Percentiles rank a stretch among this genome's conserved stretches.
phyloP scores from a whole-genome alignment of 2,113 vertebrate species.

The Pterophyllum scalare region DNA sequence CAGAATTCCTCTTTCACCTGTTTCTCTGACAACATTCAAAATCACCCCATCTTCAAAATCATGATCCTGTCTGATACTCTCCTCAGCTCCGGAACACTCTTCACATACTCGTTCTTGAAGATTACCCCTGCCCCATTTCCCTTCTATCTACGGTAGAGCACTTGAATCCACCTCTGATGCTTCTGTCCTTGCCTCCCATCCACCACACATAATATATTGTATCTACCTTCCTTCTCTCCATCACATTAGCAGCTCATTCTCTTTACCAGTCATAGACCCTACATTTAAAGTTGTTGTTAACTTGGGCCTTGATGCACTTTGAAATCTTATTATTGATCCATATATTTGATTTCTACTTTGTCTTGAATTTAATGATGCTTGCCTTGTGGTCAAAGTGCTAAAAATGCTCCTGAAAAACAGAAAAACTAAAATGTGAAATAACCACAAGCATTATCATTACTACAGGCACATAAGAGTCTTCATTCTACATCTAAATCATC shows the following conservation, averaged over 20 bases:
- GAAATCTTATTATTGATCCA: not conserved
- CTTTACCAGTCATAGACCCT: not conserved
- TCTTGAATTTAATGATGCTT: not conserved
- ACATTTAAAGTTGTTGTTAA: not conserved
- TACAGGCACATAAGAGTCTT: not conserved
- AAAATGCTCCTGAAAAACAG: not conserved
- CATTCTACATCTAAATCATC: slow-evolving; percentile 13
- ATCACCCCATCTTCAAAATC: not conserved
- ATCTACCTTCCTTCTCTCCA: not conserved
- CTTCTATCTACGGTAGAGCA: not conserved
- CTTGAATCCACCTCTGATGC: not conserved
- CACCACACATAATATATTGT: not conserved
- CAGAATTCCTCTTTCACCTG: not conserved
- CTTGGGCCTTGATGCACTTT: not conserved
- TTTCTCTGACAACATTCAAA: not conserved
- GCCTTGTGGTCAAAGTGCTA: not conserved
- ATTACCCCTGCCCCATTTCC: not conserved
- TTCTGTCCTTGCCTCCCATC: not conserved
- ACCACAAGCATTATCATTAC: not conserved
- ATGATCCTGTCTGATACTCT: not conserved
- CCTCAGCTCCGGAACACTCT: not conserved
- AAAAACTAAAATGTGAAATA: not conserved
- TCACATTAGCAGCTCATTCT: not conserved
- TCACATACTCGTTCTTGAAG: not conserved
- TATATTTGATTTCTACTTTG: not conserved